Conservation (phyloP, 2,888 invertebrate genomes). For the Abrostola triplasia region DNA sequence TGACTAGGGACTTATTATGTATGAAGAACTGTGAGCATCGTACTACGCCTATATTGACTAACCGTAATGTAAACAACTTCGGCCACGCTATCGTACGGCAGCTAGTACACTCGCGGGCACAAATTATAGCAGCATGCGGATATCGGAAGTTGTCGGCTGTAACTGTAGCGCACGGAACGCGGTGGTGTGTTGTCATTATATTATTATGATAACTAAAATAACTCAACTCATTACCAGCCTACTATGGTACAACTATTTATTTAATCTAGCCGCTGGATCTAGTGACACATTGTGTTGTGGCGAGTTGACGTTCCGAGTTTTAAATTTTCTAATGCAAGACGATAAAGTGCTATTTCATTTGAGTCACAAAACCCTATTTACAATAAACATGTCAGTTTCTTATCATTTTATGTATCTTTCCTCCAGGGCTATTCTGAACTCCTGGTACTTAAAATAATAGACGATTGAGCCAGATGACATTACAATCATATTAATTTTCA, state of each 20-base stretch:
- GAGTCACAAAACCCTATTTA: too few relatives aligned
- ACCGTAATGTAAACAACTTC: background rate
- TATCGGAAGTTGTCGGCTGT: constrained; percentile 44
- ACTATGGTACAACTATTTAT: constrained; percentile 5
- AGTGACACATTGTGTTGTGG: background rate
- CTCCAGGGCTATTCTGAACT: too few relatives aligned
- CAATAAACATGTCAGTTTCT: too few relatives aligned
- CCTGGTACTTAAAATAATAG: too few relatives aligned
- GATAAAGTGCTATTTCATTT: too few relatives aligned
- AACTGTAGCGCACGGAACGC: constrained; percentile 26
- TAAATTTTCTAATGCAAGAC: too few relatives aligned
- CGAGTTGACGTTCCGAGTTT: too few relatives aligned
- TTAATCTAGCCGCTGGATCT: background rate
- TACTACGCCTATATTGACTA: background rate
- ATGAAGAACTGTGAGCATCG: background rate
- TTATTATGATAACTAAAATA: constrained; percentile 43
- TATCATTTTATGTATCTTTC: too few relatives aligned
- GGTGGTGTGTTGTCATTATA: constrained; percentile 27
- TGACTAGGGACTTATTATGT: too few relatives aligned
- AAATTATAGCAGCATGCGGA: constrained; percentile 37
- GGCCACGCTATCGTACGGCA: background rate
- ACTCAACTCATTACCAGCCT: constrained; percentile 3
- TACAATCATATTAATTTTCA: too few relatives aligned
- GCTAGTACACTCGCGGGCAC: constrained; percentile 26
- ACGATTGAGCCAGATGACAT: too few relatives aligned